Evolutionary conservation across 1,140 invertebrate species (phyloP), one percentile per base, ranked within the genome.

Genomic region (Monomorium pharaonis): DNA sequence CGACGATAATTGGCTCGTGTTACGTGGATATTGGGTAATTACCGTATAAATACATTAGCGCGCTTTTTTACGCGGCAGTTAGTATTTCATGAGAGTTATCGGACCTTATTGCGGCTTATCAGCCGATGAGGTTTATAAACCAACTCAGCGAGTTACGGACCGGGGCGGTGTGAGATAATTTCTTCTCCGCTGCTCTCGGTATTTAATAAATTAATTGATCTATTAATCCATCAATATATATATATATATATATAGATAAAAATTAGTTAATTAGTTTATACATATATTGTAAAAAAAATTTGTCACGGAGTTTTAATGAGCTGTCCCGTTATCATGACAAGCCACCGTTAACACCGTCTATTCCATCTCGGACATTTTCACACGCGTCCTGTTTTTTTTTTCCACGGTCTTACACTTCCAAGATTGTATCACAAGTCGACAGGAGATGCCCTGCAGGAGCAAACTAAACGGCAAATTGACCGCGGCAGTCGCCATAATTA

Each of bases 131-230:
- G 56, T 84, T 90, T 89, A 89, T 72, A 88, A 76, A 7, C 37
- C 89, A 51, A 72, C 44, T 85, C 83, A 89, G 89, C 86, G 81
- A 89, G 72, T 90, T 84, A 87, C 60, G 5, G 78, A 76, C 58
- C 60, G 58, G 21, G 49, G 58, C n/a, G 77, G 49, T 44, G 14
- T 1, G 27, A 60, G 76, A 87, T 89, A 89, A 90, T 87, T 81
- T 85, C 63, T 83, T 56, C 81, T 70, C 69, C 27, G 88, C 86
- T 89, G 87, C 87, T 85, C 89, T 47, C 58, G 70, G 86, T 76
- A 89, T 89, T 90, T 85, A 81, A 90, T 90, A 90, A 90, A 81
- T 81, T 90, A 90, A 90, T 85, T 87, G 78, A 84, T 78, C n/a
- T n/a, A n/a, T n/a, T 78, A 63, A 85, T 85, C 69, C 51, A 54